phyloP scores from a whole-genome alignment of 2,888 invertebrate genomes.

The Ichneumoninae sp. region DNA sequence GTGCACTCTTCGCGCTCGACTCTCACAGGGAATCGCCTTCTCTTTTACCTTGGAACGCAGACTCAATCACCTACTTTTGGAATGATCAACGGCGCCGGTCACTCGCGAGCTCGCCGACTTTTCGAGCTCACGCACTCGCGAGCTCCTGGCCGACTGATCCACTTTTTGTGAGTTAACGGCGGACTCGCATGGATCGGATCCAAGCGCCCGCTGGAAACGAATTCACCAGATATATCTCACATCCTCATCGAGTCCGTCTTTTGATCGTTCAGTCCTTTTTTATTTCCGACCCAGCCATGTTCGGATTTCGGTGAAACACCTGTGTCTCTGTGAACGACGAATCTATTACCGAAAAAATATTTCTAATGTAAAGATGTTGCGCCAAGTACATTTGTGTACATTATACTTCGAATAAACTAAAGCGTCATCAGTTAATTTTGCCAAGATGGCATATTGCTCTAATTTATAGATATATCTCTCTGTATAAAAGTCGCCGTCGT shows the following conservation, averaged over 20 bases:
- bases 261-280: conserved; percentile 15
- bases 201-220: background rate
- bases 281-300: conserved; percentile 8
- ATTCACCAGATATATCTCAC: conserved; percentile 10
- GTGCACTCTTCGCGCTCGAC: conserved; percentile 46
- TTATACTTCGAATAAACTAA: too few relatives aligned
- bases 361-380: too few relatives aligned
- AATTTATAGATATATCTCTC: too few relatives aligned
- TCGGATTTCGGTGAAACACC: background rate
- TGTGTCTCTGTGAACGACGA: too few relatives aligned
- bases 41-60: conserved; percentile 66
- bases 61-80: conserved; percentile 67
- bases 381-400: too few relatives aligned
- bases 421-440: too few relatives aligned
- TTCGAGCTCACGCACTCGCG: conserved; percentile 51
- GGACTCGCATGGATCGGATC: conserved; percentile 32
- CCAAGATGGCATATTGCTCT: too few relatives aligned
- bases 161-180: conserved; percentile 63
- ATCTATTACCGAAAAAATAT: too few relatives aligned
- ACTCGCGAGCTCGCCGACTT: conserved; percentile 51
- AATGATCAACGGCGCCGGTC: conserved; percentile 65
- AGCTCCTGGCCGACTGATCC: conserved; percentile 67
- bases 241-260: background rate
- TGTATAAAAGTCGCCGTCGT: too few relatives aligned
- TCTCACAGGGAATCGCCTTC: conserved; percentile 52